Base-by-base conservation (phyloP, 2,888 invertebrate genomes). In the Furcula furcula region DNA sequence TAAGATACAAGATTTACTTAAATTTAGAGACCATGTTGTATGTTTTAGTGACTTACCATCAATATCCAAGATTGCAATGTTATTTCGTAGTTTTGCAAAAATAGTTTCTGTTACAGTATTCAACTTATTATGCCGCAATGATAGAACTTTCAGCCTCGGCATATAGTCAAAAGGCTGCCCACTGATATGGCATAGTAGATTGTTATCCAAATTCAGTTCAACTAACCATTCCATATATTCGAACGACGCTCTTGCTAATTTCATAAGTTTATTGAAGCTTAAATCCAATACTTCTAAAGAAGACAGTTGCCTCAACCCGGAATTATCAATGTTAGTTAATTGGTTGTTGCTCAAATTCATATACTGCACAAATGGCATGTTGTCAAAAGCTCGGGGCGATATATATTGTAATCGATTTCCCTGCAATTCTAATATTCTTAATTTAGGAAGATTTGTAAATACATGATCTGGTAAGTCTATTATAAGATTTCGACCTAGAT, bases 241-340 rank as follows among this genome's bases (percentile, higher is more conserved):
- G 48, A 92, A 85, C 0, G 92, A 91, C 52, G 95, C 90, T 46
- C 91, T 92, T n/a, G 92, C 90, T 20, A 97, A 90, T 55, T 91
- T 91, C 12, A 91, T 89, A 13, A 97, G 82, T 41, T 91, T 92
- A 69, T 97, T 97, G 53, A 93, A 92, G 65, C 96, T 96, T 38
- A 97, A 74, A 72, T 97, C 97, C 29, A 97, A 74, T 4, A 97
- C 94, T 82, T 97, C 97, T 32, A 97, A 81, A 9, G 95, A 95
- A 25, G 92, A 90, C 40, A 97, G 80, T 50, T 92, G 92, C 22
- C 91, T 90, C 34, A 96, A 76, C 0, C 96, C 96, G 19, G 94
- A 92, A 55, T 93, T 92, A 41, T 95, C 94, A 60, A 97, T 83
- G 32, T 90, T 92, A 3, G 91, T 90, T 36, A 97, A 86, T 52